phyloP scores from a whole-genome alignment of 2,797 vertebrate genomes.

The Synaphobranchus kaupii region DNA sequence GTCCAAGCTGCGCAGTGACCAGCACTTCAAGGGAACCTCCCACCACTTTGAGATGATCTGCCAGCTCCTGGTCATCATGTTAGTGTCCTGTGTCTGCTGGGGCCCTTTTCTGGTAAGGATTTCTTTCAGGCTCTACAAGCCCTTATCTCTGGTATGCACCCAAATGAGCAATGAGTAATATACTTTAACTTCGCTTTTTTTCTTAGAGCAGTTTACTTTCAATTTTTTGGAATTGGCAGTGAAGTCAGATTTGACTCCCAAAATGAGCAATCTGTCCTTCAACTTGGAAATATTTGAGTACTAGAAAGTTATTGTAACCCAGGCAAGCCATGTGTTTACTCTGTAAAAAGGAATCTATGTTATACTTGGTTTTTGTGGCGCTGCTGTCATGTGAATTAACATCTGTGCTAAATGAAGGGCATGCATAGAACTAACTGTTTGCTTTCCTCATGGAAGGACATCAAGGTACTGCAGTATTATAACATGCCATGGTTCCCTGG shows the following conservation, averaged over 20 bases:
- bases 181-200: neutral
- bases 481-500: neutral
- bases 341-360: neutral
- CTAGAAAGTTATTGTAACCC: too few species aligned
- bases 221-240: neutral
- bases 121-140: slow-evolving; percentile 29
- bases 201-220: neutral
- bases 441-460: neutral
- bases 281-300: neutral
- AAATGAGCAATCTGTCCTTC: neutral
- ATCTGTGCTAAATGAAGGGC: neutral
- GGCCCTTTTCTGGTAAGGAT: slow-evolving; percentile 95
- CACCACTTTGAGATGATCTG: slow-evolving; percentile 97
- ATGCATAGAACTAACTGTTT: neutral
- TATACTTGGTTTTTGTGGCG: neutral
- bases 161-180: neutral
- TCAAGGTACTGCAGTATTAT: neutral
- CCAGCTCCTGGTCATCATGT: slow-evolving; percentile 94
- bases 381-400: neutral
- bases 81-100: slow-evolving; percentile 96
- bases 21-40: slow-evolving; percentile 73
- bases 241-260: neutral
- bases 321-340: neutral
- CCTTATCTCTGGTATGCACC: slow-evolving; percentile 7
- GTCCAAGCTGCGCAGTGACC: slow-evolving; percentile 77